Percentiles rank a stretch among this genome's conserved stretches.
These are phyloP conservation scores for Pocillopora meandrina DNA, from an alignment of 92 coral and sea anemone species.

Conservation along the genomic window DNA sequence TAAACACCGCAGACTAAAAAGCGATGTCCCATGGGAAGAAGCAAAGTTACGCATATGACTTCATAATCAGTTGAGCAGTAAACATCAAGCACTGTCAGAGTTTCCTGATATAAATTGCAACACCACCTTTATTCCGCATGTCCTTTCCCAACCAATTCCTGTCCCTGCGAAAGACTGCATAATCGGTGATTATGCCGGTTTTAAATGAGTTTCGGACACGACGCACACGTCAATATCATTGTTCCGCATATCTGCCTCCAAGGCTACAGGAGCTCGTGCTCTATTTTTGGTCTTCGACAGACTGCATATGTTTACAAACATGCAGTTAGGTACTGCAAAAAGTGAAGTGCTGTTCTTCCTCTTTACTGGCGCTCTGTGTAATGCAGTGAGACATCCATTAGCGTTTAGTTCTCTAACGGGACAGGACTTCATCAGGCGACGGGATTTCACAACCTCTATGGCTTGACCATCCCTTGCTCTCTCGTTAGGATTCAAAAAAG, in stretches of 20 bases:
- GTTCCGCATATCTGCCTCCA: conserved; percentile 47
- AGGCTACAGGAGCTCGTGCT: conserved; percentile 41
- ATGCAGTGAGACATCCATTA: conserved; percentile 4
- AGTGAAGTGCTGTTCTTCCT: not conserved
- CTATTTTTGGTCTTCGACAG: conserved; percentile 9
- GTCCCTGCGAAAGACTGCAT: conserved; percentile 33
- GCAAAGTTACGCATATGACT: conserved; percentile 35
- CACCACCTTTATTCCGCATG: conserved; percentile 32
- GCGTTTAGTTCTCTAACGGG: conserved; percentile 11
- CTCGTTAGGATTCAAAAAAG: too few relatives aligned
- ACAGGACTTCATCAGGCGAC: conserved; percentile 8
- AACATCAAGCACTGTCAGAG: conserved; percentile 29
- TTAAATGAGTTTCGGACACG: conserved; percentile 46
- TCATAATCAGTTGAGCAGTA: conserved; percentile 34
- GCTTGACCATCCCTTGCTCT: too few relatives aligned
- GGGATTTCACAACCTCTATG: conserved; percentile 12
- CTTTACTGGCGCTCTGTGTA: conserved; percentile 4
- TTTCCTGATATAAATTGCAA: not conserved
- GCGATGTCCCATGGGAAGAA: not conserved
- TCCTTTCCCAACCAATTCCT: conserved; percentile 38
- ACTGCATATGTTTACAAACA: conserved; percentile 2
- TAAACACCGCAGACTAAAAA: too few relatives aligned
- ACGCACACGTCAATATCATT: conserved; percentile 6
- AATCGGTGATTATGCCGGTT: conserved; percentile 5
- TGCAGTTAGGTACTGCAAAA: conserved; percentile 53